Evolutionary conservation across 2,113 vertebrate genomes (phyloP).

Genomic region (Myrmophylax atrothorax): DNA sequence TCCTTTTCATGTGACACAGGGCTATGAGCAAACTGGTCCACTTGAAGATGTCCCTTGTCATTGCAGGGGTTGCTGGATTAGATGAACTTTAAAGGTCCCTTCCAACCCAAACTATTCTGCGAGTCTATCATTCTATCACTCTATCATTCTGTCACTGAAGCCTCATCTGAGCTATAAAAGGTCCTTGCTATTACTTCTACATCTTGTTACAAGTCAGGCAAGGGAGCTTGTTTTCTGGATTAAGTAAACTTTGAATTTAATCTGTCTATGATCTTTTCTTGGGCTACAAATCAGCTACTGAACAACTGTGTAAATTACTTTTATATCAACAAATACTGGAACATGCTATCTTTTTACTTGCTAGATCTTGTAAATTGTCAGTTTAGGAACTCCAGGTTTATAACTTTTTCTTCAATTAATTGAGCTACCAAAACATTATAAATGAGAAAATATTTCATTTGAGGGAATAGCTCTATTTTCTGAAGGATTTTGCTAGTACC

Average conservation of each 20-base stretch:
- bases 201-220: neutral
- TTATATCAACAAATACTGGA: neutral
- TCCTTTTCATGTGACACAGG: no score
- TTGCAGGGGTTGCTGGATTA: neutral
- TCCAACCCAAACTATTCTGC: neutral
- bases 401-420: conserved; percentile 29
- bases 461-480: conserved; percentile 13
- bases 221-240: neutral
- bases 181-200: neutral
- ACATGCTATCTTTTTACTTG: neutral
- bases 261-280: neutral
- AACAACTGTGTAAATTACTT: neutral
- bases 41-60: neutral
- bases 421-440: conserved; percentile 25
- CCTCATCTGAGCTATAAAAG: neutral
- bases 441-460: conserved; percentile 42
- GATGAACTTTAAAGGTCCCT: neutral
- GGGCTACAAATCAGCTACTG: neutral
- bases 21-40: neutral
- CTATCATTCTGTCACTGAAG: neutral
- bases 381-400: conserved; percentile 29
- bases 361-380: neutral
- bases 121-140: neutral
- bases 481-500: conserved; percentile 43
- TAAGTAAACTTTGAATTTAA: neutral